These are phyloP conservation scores for Larimichthys crocea DNA, from an alignment of 2,113 vertebrate genomes.

Conservation along the genomic window DNA sequence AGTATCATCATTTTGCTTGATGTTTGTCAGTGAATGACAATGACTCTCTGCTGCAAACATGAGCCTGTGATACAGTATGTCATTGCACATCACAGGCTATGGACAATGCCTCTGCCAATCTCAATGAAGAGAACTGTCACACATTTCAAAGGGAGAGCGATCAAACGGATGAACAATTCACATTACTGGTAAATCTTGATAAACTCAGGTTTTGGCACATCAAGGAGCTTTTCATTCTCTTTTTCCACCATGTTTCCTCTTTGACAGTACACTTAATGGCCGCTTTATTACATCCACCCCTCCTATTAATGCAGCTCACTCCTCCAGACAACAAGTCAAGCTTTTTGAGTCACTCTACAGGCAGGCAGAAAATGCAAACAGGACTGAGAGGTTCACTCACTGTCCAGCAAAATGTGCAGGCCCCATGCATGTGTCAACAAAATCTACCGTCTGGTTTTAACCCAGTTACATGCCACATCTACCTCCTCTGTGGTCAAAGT, in stretches of 20 bases:
- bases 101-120: conserved; percentile 77
- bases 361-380: conserved; percentile 29
- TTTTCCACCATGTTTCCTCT: conserved; percentile 26
- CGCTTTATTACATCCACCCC: conserved; percentile 47
- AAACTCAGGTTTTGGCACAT: conserved; percentile 71
- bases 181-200: conserved; percentile 66
- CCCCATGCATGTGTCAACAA: conserved; percentile 17
- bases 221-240: conserved; percentile 29
- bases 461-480: background rate
- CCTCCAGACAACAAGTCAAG: conserved; percentile 48
- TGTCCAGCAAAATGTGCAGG: conserved; percentile 28
- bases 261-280: conserved; percentile 51
- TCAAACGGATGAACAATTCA: conserved; percentile 75
- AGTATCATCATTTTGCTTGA: conserved; percentile 70
- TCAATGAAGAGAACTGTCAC: conserved; percentile 76
- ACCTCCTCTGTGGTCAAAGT: background rate
- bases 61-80: conserved; percentile 66
- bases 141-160: conserved; percentile 62
- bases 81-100: conserved; percentile 67
- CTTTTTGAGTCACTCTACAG: conserved; percentile 48
- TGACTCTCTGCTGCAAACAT: conserved; percentile 72
- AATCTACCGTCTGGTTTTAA: background rate
- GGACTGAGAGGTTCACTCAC: conserved; percentile 28
- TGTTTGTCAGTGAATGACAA: conserved; percentile 77
- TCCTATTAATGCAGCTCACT: conserved; percentile 33